A percentile compares a stretch with the other conserved stretches of the same genome.
Evolutionary conservation across 2,113 vertebrate genomes (phyloP).

Genomic region (Antechinus flavipes): DNA sequence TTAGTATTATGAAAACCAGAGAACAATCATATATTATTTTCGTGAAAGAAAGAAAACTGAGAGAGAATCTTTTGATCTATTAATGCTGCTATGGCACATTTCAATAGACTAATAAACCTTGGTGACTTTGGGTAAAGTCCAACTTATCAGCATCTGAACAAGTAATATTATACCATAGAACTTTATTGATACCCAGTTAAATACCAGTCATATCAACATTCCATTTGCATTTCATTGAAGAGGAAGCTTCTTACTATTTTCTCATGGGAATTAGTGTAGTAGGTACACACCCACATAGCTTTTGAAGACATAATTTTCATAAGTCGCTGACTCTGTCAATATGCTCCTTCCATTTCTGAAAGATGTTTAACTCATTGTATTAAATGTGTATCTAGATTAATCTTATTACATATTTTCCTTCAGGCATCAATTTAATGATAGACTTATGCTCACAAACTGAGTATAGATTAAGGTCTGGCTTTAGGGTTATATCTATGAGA

Average conservation of each 20-base stretch:
- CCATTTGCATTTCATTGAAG: neutral
- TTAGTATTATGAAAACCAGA: neutral
- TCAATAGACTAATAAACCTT: neutral
- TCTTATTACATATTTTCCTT: conserved; percentile 22
- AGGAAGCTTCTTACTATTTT: neutral
- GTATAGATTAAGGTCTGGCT: neutral
- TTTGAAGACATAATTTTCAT: conserved; percentile 34
- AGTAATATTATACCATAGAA: neutral
- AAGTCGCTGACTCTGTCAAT: neutral
- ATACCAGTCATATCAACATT: conserved; percentile 29
- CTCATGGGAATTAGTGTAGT: neutral
- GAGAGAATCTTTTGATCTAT: neutral
- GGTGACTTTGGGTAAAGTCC: neutral
- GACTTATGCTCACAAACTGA: neutral
- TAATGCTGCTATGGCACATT: neutral
- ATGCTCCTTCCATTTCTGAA: neutral
- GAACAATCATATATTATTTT: neutral
- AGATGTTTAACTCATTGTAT: conserved; percentile 7
- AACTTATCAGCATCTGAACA: neutral
- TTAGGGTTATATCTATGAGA: neutral
- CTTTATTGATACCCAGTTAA: conserved; percentile 5
- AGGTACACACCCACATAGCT: neutral
- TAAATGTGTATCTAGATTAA: neutral
- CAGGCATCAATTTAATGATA: conserved; percentile 38
- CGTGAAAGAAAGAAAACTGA: neutral